A percentile compares a stretch with the other conserved stretches of the same genome.
Conservation (phyloP, 2,113 vertebrate species). For the Melanotaenia duboulayi region DNA sequence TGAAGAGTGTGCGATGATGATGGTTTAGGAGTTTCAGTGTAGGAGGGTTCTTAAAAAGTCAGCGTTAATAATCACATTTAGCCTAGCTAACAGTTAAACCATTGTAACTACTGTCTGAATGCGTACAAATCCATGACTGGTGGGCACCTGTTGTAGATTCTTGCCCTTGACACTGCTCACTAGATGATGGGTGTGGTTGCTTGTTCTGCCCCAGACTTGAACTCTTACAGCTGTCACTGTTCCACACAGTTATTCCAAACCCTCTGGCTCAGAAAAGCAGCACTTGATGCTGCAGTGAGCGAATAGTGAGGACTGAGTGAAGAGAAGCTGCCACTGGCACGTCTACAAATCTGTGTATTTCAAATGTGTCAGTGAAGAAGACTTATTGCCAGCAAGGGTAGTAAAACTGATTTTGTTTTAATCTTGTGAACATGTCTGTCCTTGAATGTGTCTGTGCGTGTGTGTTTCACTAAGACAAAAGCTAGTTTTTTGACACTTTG, state of each 20-base stretch:
- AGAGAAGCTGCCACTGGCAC: constrained; percentile 19
- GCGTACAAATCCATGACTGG: constrained; percentile 20
- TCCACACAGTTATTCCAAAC: constrained; percentile 53
- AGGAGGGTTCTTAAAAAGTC: constrained; percentile 17
- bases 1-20: constrained; percentile 21
- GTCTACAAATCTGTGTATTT: not conserved
- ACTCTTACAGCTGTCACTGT: constrained; percentile 73
- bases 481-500: not conserved
- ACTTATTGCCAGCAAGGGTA: not conserved
- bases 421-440: not conserved
- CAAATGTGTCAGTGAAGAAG: not conserved
- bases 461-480: not conserved
- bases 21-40: constrained; percentile 32
- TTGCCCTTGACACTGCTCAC: constrained; percentile 59
- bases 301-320: not conserved
- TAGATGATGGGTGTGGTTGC: constrained; percentile 52
- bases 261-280: constrained; percentile 34
- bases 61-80: constrained; percentile 50
- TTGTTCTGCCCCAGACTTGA: constrained; percentile 75
- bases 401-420: not conserved
- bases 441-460: too few relatives aligned
- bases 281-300: constrained; percentile 1
- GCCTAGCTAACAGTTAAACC: constrained; percentile 33
- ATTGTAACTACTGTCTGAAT: constrained; percentile 48
- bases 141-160: constrained; percentile 73